Percentiles rank a stretch among this genome's conserved stretches.
Conservation (phyloP, 2,113 vertebrate genomes). For the Sialia sialis region DNA sequence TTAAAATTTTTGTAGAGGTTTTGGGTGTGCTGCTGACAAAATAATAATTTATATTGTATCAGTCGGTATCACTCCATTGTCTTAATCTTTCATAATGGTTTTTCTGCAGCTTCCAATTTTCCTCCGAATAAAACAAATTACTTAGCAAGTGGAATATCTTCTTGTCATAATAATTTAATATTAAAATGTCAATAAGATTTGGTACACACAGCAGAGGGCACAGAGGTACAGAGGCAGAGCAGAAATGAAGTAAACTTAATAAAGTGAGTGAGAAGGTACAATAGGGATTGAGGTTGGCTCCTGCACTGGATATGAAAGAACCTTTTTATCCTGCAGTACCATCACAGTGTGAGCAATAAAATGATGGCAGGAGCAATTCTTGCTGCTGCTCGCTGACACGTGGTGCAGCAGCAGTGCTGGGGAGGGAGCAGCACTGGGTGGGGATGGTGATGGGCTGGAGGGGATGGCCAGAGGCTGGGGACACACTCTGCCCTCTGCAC, state of each 20-base stretch:
- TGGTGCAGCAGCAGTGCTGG: background rate
- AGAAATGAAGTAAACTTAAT: constrained; percentile 70
- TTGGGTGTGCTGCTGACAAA: constrained; percentile 45
- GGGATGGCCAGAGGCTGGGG: background rate
- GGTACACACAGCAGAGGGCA: constrained; percentile 68
- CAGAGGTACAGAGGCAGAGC: constrained; percentile 55
- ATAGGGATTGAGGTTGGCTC: constrained; percentile 35
- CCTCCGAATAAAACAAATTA: constrained; percentile 70
- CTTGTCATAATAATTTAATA: constrained; percentile 74
- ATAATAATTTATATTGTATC: constrained; percentile 67
- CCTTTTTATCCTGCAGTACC: constrained; percentile 45
- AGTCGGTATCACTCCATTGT: constrained; percentile 58
- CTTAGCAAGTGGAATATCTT: constrained; percentile 71
- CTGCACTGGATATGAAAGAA: constrained; percentile 36
- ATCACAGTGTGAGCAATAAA: constrained; percentile 27
- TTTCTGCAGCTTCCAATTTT: constrained; percentile 72
- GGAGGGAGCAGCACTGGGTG: background rate
- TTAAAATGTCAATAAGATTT: constrained; percentile 74
- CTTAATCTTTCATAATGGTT: constrained; percentile 71
- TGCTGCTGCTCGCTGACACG: background rate
- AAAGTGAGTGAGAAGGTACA: constrained; percentile 56
- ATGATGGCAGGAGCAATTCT: background rate
- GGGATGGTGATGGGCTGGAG: background rate
- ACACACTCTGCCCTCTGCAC: background rate
- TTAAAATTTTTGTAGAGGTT: constrained; percentile 43